A percentile compares a stretch with the other conserved stretches of the same genome.
These are phyloP conservation scores for Sebastes glaucus DNA, from an alignment of 2,797 vertebrate genomes.

Conservation along the genomic window DNA sequence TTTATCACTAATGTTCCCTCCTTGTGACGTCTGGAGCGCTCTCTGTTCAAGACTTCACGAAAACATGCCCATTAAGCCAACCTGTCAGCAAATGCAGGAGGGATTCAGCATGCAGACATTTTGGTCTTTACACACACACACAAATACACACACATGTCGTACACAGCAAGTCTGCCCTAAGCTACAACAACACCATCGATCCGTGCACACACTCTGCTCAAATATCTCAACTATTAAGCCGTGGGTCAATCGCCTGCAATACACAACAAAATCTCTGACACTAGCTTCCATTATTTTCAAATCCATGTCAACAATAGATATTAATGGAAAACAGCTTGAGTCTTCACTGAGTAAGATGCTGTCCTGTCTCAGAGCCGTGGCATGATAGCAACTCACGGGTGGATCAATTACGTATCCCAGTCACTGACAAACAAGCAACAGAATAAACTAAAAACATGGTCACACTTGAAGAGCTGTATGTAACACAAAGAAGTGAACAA, in stretches of 20 bases:
- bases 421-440: background rate
- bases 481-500: background rate
- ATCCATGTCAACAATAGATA: slow-evolving; percentile 36
- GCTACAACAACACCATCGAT: slow-evolving; percentile 41
- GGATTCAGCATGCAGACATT: background rate
- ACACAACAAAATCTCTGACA: slow-evolving; percentile 29
- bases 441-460: background rate
- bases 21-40: background rate
- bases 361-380: background rate
- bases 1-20: background rate
- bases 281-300: slow-evolving; percentile 37
- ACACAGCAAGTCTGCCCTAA: slow-evolving; percentile 19
- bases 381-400: background rate
- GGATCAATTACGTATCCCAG: background rate
- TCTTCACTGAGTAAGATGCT: slow-evolving; percentile 5
- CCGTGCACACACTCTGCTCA: slow-evolving; percentile 29
- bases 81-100: background rate
- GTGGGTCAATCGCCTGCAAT: slow-evolving; percentile 36
- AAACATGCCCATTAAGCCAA: background rate
- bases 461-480: background rate
- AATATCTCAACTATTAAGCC: slow-evolving; percentile 48
- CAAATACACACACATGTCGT: background rate
- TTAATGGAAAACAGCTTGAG: slow-evolving; percentile 1
- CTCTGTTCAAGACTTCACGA: background rate
- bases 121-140: background rate